Percentiles rank a stretch among this genome's conserved stretches.
These are phyloP conservation scores for Prenolepis imparis DNA, from an alignment of 2,888 invertebrate species.

Conservation along the genomic window DNA sequence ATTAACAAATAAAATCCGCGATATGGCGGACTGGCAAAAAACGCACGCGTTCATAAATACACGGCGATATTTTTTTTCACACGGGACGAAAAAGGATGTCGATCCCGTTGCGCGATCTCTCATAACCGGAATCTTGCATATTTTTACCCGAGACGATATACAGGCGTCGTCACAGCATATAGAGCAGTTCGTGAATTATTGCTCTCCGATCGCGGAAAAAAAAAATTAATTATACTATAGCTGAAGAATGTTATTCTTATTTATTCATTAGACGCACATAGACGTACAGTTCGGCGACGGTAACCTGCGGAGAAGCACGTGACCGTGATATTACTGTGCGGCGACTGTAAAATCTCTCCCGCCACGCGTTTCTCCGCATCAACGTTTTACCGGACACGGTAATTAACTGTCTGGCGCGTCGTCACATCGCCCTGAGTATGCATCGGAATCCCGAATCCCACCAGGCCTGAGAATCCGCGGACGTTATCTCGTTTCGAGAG, in stretches of 20 bases:
- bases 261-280: no score
- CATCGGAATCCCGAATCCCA: slow-evolving; percentile 20
- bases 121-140: slow-evolving; percentile 12
- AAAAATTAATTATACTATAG: no score
- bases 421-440: slow-evolving; percentile 49
- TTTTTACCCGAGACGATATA: slow-evolving; percentile 64
- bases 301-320: slow-evolving; percentile 50
- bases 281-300: no score
- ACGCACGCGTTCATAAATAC: background rate
- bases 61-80: background rate
- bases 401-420: slow-evolving; percentile 64
- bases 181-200: slow-evolving; percentile 72
- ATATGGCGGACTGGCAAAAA: slow-evolving; percentile 28
- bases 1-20: slow-evolving; percentile 37
- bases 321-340: slow-evolving; percentile 54
- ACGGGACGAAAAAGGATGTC: no score
- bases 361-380: slow-evolving; percentile 14
- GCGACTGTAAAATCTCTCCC: slow-evolving; percentile 66
- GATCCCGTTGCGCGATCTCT: no score
- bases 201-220: slow-evolving; percentile 62
- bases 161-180: slow-evolving; percentile 49
- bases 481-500: slow-evolving; percentile 42
- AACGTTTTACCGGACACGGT: slow-evolving; percentile 51
- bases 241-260: no score
- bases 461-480: slow-evolving; percentile 29